A percentile compares a stretch with the other conserved stretches of the same genome.
Conservation (phyloP, 2,113 vertebrate genomes). For the Misgurnus anguillicaudatus region DNA sequence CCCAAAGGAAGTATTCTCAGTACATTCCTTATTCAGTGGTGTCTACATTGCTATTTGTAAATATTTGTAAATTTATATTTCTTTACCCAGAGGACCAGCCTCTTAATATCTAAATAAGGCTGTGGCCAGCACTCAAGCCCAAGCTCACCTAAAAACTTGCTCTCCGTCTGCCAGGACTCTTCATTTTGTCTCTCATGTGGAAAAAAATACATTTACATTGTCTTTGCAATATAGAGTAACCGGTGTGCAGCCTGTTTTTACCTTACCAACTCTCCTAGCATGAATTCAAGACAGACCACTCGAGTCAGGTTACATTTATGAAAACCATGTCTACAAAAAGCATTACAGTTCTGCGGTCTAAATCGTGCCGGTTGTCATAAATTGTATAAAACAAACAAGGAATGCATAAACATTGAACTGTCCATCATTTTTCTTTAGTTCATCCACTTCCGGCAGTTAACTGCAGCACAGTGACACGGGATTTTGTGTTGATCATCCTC, state of each 20-base stretch:
- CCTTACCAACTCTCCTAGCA: neutral
- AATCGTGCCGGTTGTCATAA: neutral
- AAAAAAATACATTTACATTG: constrained; percentile 37
- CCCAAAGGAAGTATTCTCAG: constrained; percentile 89
- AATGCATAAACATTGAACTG: constrained; percentile 63
- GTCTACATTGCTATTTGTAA: constrained; percentile 80
- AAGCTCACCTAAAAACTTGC: constrained; percentile 68
- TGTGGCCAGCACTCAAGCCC: constrained; percentile 82
- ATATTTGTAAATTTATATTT: constrained; percentile 64
- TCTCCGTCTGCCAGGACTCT: neutral
- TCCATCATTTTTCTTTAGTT: constrained; percentile 75
- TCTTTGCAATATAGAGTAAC: constrained; percentile 40
- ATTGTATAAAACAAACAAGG: constrained; percentile 66
- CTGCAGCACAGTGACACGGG: constrained; percentile 96
- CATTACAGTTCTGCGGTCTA: constrained; percentile 55
- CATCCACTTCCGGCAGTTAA: constrained; percentile 99
- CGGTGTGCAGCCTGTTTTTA: constrained; percentile 33
- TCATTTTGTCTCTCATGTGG: neutral
- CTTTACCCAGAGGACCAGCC: constrained; percentile 89
- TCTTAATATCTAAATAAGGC: constrained; percentile 81
- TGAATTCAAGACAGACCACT: neutral
- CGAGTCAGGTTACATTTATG: neutral
- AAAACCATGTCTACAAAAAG: neutral
- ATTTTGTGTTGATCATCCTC: constrained; percentile 99
- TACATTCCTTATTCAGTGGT: constrained; percentile 94